Conservation (phyloP, 2,888 invertebrate species). For the Octodonta nipae region DNA sequence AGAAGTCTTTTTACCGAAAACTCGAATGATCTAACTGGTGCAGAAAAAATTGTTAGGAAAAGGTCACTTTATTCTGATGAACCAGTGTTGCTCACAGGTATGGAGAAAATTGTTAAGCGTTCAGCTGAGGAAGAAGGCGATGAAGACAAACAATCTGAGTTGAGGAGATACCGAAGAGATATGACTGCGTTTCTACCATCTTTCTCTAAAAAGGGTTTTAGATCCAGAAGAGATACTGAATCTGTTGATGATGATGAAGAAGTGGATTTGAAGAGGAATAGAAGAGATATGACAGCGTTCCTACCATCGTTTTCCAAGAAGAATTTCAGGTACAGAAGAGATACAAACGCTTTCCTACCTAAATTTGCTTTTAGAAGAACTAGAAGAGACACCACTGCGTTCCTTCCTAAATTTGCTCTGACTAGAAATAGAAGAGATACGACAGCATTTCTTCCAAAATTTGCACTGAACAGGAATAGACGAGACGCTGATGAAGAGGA, state of each 20-base stretch:
- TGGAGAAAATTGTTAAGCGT: constrained; percentile 13
- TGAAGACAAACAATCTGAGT: neutral
- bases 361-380: constrained; percentile 8
- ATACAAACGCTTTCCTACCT: constrained; percentile 10
- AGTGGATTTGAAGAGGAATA: constrained; percentile 8
- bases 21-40: neutral
- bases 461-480: constrained; percentile 5
- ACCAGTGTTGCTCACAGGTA: constrained; percentile 7
- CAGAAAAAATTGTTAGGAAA: constrained; percentile 3
- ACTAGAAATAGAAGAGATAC: constrained; percentile 8
- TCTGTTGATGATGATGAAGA: neutral
- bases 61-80: constrained; percentile 8
- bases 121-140: constrained; percentile 3
- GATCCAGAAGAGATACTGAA: constrained; percentile 6
- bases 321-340: constrained; percentile 9
- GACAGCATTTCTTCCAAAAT: constrained; percentile 5
- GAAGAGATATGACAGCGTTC: constrained; percentile 11
- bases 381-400: constrained; percentile 6
- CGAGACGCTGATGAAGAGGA: too few species aligned
- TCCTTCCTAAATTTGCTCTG: constrained; percentile 5
- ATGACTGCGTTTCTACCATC: constrained; percentile 8
- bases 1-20: too few species aligned
- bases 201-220: constrained; percentile 7
- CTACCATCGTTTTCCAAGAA: constrained; percentile 11
- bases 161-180: constrained; percentile 4